Evolutionary conservation across 2,888 invertebrate genomes (phyloP), one percentile per base, ranked within the genome.

Genomic region (Aelia acuminata): DNA sequence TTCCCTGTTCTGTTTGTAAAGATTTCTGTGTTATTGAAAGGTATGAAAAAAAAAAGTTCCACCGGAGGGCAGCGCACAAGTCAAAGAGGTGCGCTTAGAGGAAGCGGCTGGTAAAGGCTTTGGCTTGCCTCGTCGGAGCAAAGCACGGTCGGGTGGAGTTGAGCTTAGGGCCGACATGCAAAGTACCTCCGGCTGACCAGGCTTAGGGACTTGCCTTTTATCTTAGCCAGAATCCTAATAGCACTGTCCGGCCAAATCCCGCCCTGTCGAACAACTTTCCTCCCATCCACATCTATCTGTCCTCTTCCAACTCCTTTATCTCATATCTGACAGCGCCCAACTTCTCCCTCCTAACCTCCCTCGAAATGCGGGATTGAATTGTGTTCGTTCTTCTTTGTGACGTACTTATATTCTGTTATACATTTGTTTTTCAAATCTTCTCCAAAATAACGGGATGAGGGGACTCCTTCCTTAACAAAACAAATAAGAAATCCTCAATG

Each of bases 61-160:
- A 13, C 0, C 15, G 8, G 57, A 13, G 26, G 11, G 57, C 26
- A 7, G 4, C 22, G 53, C 10, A 18, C 15, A 39, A 4, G 39
- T 22, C 43, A n/a, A 48, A 39, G 35, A 11, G 20, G 84, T 10
- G 22, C 43, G 43, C 43, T 43, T 43, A 7, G 10, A 7, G n/a
- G 31, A 13, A 11, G 26, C 53, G 57, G 43, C 53, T 35, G n/a
- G 39, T 39, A 43, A 39, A 57, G 85, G 50, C 49, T 20, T 35
- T 35, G 53, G 20, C 26, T 50, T 57, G 87, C 57, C 87, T 70
- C 31, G 87, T 87, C 87, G 48, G 70, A 43, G 39, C n/a, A 87
- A 70, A 63, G 87, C 48, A 87, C 87, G 87, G n/a, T 87, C 63
- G 22, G 70, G 22, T 87, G 87, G 48, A 87, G 87, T 18, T 48